Conservation (phyloP, 2,888 invertebrate genomes). For the Thera britannica region DNA sequence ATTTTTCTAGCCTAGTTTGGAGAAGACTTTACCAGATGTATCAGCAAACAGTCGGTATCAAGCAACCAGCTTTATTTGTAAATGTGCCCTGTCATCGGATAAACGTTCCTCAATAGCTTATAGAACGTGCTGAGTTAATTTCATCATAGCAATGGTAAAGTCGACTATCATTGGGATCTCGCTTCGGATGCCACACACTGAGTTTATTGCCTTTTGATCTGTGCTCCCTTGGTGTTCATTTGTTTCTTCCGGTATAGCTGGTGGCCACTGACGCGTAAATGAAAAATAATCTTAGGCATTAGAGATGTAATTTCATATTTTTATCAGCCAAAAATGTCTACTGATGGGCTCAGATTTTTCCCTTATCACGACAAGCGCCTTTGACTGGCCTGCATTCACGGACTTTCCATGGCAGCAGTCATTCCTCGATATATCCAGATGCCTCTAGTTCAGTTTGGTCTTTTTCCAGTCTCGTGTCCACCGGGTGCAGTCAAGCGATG, state of each 20-base stretch:
- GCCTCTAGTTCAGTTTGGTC: background rate
- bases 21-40: background rate
- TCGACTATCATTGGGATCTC: constrained; percentile 43
- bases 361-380: background rate
- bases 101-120: constrained; percentile 65
- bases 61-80: constrained; percentile 12
- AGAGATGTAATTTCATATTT: too few species aligned
- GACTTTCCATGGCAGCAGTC: background rate
- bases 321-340: too few species aligned
- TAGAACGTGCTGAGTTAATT: constrained; percentile 59
- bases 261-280: background rate
- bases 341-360: background rate
- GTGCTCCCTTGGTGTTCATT: constrained; percentile 29
- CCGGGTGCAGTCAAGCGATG: constrained; percentile 70
- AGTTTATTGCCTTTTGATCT: constrained; percentile 41
- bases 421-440: too few species aligned
- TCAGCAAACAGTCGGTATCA: background rate
- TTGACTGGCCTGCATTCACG: background rate
- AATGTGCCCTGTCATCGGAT: constrained; percentile 40
- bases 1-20: too few species aligned
- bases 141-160: constrained; percentile 52
- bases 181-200: constrained; percentile 42
- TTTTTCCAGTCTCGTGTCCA: constrained; percentile 62
- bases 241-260: constrained; percentile 25
- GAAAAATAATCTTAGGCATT: background rate